A percentile compares a stretch with the other conserved stretches of the same genome.
Conservation (phyloP, 1,140 invertebrate genomes). For the Galendromus occidentalis region DNA sequence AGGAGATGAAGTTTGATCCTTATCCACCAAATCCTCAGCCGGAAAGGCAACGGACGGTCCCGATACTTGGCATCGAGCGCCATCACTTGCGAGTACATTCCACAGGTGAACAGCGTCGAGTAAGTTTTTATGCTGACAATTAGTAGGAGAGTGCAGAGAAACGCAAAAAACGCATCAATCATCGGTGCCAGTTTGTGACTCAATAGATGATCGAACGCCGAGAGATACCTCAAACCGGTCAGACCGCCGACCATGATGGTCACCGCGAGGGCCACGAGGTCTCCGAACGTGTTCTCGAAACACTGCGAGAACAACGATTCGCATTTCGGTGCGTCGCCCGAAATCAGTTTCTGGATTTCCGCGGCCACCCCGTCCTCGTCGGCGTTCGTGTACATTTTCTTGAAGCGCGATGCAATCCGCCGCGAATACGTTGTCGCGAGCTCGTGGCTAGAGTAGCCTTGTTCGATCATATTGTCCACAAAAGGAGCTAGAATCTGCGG, state of each 20-base stretch:
- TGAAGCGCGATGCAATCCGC: not conserved
- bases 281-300: slow-evolving; percentile 3
- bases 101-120: not conserved
- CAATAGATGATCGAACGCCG: slow-evolving; percentile 1
- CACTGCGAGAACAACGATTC: slow-evolving; percentile 1
- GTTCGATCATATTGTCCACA: not conserved
- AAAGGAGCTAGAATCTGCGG: not conserved
- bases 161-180: slow-evolving; percentile 3
- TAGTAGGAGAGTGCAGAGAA: not conserved
- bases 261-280: not conserved
- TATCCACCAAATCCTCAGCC: not conserved
- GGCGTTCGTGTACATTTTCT: not conserved
- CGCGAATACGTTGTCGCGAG: not conserved
- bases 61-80: slow-evolving; percentile 6
- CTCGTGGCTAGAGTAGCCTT: not conserved
- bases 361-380: not conserved
- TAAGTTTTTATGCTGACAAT: slow-evolving; percentile 1
- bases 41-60: not conserved
- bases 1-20: not conserved
- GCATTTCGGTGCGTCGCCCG: not conserved
- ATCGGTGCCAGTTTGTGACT: not conserved
- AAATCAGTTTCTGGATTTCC: not conserved
- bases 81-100: slow-evolving; percentile 10
- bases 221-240: not conserved
- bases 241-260: not conserved